Base-by-base conservation (phyloP, 2,113 vertebrate species). In the Dermatemys mawii region DNA sequence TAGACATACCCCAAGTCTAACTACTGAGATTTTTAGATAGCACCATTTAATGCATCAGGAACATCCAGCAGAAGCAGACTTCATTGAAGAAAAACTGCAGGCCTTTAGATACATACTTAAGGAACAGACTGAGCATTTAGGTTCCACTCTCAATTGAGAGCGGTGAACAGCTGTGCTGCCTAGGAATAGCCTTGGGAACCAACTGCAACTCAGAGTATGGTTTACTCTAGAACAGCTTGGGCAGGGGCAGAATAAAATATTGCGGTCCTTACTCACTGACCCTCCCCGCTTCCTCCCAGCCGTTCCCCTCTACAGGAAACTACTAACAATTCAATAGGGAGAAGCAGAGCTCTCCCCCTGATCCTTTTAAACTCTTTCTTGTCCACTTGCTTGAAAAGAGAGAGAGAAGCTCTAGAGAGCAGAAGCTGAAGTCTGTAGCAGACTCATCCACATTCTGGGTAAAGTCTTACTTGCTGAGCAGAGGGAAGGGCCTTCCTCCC, bases 1-100 rank as follows among this genome's bases (percentile, higher is more conserved):
- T n/a, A n/a, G n/a, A n/a, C n/a, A n/a, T n/a, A n/a, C n/a, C n/a
- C 87, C 79, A 29, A 84, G 81, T 48, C 82, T 86, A 95, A 57
- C 11, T 57, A 57, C 53, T 57, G 55, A 91, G 60, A 95, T 84
- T 90, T 3, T 22, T 44, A 84, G 54, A 79, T 51, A 86, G 79
- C 84, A 78, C 80, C 84, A 32, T 88, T 90, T 83, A 91, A 46
- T 48, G 24, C 78, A 79, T 67, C 50, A 82, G 81, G 32, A 38
- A 35, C 35, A n/a, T n/a, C 63, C 17, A 67, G 35, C 35, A 67
- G 29, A 67, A 67, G 63, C 35, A 67, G 32, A 67, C 16, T n/a
- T 7, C 63, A 67, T 8, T 67, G 35, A 67, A 67, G 63, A 67
- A 67, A 67, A 67, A 67, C 35, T n/a, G 63, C 19, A 67, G 35